Evolutionary conservation across 2,797 vertebrate species (phyloP), one percentile per base, ranked within the genome.

Genomic region (Xiphorhynchus erythropygius): DNA sequence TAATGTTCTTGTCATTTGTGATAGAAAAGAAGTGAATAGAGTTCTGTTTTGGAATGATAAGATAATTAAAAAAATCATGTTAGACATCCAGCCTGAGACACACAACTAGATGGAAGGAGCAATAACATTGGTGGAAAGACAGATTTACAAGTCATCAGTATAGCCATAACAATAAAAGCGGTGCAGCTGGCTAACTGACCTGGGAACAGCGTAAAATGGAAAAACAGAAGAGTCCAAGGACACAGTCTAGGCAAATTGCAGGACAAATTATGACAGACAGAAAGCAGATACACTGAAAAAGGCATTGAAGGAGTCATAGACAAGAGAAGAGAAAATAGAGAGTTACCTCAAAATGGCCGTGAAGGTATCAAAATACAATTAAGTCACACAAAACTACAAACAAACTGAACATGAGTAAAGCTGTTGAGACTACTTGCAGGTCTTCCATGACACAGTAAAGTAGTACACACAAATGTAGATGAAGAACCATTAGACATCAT

Each of bases 1-100:
- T 70, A 85, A 93, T 85, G 44, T 87, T 91, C 84, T 87, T 87
- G 84, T 89, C 84, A 85, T 83, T 80, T 89, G 60, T 87, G 84
- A 92, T 7, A 73, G 84, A 81, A 79, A 93, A 80, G 44, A 89
- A 63, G 49, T 18, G 25, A 82, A 87, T 53, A 57, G 30, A 89
- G 68, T 64, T 85, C 49, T 80, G 49, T 50, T 91, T 80, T 62
- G 44, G 80, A 92, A 91, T 67, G 5, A 13, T 49, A 81, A 64
- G 60, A 57, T 83, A 89, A 94, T 91, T 87, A 74, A 64, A 88
- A 90, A 70, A 50, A 81, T 68, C 27, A 37, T 33, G 33, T 53
- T 68, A 87, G 39, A 91, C 42, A 80, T 56, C 33, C 68, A 93
- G 68, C 17, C 68, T 74, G 17, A 68, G 71, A 94, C 37, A 83